Percentiles rank a stretch among this genome's conserved stretches.
Evolutionary conservation across 2,113 vertebrate species (phyloP).

Genomic region (Solea senegalensis): DNA sequence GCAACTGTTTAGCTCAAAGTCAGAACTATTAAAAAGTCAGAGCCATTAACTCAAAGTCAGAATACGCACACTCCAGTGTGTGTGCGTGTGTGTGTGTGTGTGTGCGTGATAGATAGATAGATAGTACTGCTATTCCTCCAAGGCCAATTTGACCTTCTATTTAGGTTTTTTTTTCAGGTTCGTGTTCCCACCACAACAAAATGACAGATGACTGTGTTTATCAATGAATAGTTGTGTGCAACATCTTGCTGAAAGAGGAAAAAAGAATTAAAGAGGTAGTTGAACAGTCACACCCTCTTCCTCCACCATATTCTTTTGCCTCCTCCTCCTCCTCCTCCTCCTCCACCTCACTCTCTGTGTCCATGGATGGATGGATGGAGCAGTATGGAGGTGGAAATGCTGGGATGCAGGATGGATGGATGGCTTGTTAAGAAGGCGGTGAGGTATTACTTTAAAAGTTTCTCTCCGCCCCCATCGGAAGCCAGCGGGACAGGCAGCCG

Average conservation of each 20-base stretch:
- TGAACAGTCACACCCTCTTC: conserved; percentile 18
- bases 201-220: conserved; percentile 14
- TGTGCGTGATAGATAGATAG: too few relatives aligned
- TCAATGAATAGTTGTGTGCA: conserved; percentile 26
- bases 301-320: conserved; percentile 20
- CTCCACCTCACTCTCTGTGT: conserved; percentile 46
- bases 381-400: conserved; percentile 61
- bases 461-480: conserved; percentile 79
- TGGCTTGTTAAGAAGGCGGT: conserved; percentile 70
- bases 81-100: conserved; percentile 21
- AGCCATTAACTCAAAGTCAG: conserved; percentile 7
- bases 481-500: conserved; percentile 67
- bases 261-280: conserved; percentile 5
- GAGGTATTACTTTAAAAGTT: conserved; percentile 78
- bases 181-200: conserved; percentile 4
- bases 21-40: conserved; percentile 12
- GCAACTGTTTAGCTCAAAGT: conserved; percentile 5
- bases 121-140: conserved; percentile 9
- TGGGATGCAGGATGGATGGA: conserved; percentile 62
- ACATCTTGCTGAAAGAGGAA: conserved; percentile 28
- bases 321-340: conserved; percentile 15
- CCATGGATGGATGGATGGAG: conserved; percentile 45
- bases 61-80: not conserved
- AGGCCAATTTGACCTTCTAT: conserved; percentile 7
- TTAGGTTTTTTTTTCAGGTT: conserved; percentile 5